Conservation (phyloP, 2,113 vertebrate species). For the Silurus glanis region DNA sequence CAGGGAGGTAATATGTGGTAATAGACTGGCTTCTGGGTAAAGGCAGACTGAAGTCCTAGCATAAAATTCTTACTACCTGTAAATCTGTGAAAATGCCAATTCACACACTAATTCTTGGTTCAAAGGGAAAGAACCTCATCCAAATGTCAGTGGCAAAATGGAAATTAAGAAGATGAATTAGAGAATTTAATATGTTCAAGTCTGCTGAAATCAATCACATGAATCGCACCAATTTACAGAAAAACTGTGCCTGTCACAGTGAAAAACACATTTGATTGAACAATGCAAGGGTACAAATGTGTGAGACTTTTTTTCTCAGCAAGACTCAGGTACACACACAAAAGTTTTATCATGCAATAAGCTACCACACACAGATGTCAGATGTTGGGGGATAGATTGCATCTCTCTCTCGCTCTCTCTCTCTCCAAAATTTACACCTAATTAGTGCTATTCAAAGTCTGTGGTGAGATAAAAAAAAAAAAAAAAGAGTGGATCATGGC, state of each 20-base stretch:
- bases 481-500: background rate
- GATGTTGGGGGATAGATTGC: slow-evolving; percentile 22
- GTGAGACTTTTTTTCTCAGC: background rate
- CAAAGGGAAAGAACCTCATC: slow-evolving; percentile 22
- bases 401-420: background rate
- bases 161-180: slow-evolving; percentile 36
- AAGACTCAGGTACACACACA: background rate
- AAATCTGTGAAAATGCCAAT: slow-evolving; percentile 25
- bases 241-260: slow-evolving; percentile 4
- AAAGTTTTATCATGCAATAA: slow-evolving; percentile 22
- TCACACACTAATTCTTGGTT: slow-evolving; percentile 20
- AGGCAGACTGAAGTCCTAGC: background rate
- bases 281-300: slow-evolving; percentile 1
- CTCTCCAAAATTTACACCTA: slow-evolving; percentile 13
- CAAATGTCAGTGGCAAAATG: slow-evolving; percentile 7
- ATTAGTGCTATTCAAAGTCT: slow-evolving; percentile 25
- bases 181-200: slow-evolving; percentile 16
- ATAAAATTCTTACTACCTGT: slow-evolving; percentile 15
- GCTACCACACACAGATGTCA: slow-evolving; percentile 17
- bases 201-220: slow-evolving; percentile 15
- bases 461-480: slow-evolving; percentile 9
- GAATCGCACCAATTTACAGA: background rate
- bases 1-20: slow-evolving; percentile 2
- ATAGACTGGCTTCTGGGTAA: background rate
- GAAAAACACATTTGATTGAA: background rate